Evolutionary conservation across 1,140 invertebrate species (phyloP).

Genomic region (Drosophila mayri): DNA sequence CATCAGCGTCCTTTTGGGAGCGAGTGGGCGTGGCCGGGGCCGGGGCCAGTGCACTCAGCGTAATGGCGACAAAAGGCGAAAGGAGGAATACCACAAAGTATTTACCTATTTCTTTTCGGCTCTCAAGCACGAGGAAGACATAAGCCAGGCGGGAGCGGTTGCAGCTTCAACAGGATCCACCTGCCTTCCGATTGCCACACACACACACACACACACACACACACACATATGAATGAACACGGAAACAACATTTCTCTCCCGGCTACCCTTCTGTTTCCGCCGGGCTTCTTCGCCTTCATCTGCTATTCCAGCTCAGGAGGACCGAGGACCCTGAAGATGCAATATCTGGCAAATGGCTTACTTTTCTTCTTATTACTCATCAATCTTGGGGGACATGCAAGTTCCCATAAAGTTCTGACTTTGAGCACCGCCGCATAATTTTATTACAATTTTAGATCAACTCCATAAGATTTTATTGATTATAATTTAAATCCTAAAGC

Average conservation of each 20-base stretch:
- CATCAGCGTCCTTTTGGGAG: conserved; percentile 32
- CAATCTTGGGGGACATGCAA: neutral
- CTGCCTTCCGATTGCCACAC: conserved; percentile 56
- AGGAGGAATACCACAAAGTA: conserved; percentile 64
- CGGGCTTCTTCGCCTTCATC: conserved; percentile 25
- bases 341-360: neutral
- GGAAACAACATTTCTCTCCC: conserved; percentile 21
- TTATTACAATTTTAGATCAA: neutral
- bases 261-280: conserved; percentile 61
- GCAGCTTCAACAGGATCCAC: conserved; percentile 42
- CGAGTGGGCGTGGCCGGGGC: conserved; percentile 21
- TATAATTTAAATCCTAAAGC: neutral
- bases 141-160: conserved; percentile 10
- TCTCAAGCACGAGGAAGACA: conserved; percentile 35
- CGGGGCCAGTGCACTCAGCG: conserved; percentile 71
- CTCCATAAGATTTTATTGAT: neutral
- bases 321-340: neutral
- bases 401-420: neutral
- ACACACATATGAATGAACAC: conserved; percentile 1
- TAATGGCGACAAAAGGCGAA: conserved; percentile 71
- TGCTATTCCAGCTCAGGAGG: conserved; percentile 10
- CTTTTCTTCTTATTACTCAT: neutral
- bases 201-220: conserved; percentile 29
- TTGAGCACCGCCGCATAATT: neutral
- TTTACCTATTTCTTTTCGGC: conserved; percentile 67